Evolutionary conservation across 2,113 vertebrate species (phyloP).

Genomic region (Microtus ochrogaster): DNA sequence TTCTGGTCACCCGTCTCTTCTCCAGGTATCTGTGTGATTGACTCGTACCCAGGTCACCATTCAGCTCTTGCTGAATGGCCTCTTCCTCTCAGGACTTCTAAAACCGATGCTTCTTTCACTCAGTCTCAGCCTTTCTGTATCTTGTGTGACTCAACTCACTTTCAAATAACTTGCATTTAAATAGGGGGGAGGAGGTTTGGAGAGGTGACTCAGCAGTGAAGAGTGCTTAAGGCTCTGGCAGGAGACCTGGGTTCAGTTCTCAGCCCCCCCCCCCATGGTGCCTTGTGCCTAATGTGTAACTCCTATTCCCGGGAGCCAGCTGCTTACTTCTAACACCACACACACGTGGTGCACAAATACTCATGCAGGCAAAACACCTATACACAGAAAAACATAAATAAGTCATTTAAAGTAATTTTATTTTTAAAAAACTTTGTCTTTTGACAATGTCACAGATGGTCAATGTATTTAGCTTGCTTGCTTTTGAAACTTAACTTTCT

Average conservation of each 20-base stretch:
- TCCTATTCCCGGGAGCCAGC: neutral
- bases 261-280: neutral
- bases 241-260: neutral
- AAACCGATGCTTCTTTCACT: neutral
- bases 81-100: neutral
- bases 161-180: neutral
- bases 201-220: neutral
- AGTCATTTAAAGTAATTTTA: neutral
- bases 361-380: neutral
- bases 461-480: neutral
- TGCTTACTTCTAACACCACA: neutral
- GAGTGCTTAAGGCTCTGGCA: no score
- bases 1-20: neutral
- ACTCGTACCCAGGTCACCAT: rapidly evolving
- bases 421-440: neutral
- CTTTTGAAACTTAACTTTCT: slow-evolving; percentile 7
- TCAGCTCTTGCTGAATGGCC: neutral
- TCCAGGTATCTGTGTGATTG: neutral
- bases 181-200: neutral
- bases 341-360: neutral
- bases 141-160: neutral
- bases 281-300: neutral
- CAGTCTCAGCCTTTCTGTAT: neutral
- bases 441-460: neutral
- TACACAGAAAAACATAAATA: neutral